Evolutionary conservation across 2,888 invertebrate genomes (phyloP), one percentile per base, ranked within the genome.

Genomic region (Oxytorus armatus): DNA sequence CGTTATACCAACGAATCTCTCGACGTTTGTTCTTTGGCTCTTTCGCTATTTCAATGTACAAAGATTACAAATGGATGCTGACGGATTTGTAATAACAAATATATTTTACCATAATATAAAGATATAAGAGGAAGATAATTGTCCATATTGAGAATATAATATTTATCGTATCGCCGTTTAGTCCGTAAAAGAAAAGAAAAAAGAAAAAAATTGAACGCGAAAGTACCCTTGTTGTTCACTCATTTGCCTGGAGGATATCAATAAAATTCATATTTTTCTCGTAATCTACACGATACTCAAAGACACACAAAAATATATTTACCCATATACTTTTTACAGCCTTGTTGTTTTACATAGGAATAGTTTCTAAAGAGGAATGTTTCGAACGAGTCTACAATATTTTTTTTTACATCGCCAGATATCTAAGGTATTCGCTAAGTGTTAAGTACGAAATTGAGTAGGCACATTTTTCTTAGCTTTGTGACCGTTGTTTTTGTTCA

Each of bases 71-170:
- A 47, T 36, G 72, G 42, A 73, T 53, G 57, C 53, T 39, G 57
- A 65, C 63, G 81, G 59, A 79, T 81, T 73, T 79, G 68, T 79
- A 53, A 75, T 79, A n/a, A 79, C 66, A 84, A 73, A 79, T 82
- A 78, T 79, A 77, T 63, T 77, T 79, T 79, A 76, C 36, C 44
- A 70, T 72, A n/a, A 63, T 44, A 14, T 10, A 10, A 61, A 61
- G 42, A 36, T 65, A 49, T 51, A n/a, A n/a, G 59, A 66, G 44
- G 18, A 49, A 23, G 14, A 7, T 23, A n/a, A n/a, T 61, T 36
- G 57, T 70, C 21, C 53, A 51, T 61, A 47, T 36, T 49, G n/a
- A 63, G 59, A n/a, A 69, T 68, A 23, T 39, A 39, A 39, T n/a
- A n/a, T 39, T 39, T 39, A 39, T 39, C 8, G 75, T 74, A 66